Evolutionary conservation across 2,888 invertebrate genomes (phyloP), one percentile per base, ranked within the genome.

Genomic region (Scotopteryx bipunctaria): DNA sequence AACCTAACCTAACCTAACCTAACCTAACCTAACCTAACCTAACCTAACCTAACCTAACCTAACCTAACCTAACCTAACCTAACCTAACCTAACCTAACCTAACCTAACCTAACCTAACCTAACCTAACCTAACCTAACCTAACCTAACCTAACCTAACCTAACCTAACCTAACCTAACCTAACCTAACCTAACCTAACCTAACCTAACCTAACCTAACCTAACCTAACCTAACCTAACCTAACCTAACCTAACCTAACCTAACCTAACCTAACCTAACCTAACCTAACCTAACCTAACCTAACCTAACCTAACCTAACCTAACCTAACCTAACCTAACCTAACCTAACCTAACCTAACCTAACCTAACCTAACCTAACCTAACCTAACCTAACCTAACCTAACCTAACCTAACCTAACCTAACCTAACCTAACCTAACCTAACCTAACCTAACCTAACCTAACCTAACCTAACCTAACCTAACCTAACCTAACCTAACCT

Each of bases 361-460:
- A 41, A 41, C 40, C 40, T 41, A 41, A 41, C 40, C 40, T 41
- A 41, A 41, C 40, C 40, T 41, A 41, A 41, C 40, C 40, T 41
- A 41, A 41, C 40, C 40, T 41, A 41, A 41, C 42, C 42, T 42
- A 42, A 42, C 42, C 42, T 42, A 42, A 42, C 42, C 42, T 42
- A 42, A 42, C 42, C 42, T 42, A 42, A 42, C 42, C 42, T 42
- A 42, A 42, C 42, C 42, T 42, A 42, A 41, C 42, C 42, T 42
- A 42, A 42, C 42, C 42, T 42, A 42, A 42, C 42, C 42, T 42
- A 42, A 42, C 42, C 42, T 42, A 42, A 42, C 42, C 42, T 42
- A 42, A 42, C 42, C 42, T 42, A 42, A 42, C 42, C 42, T 42
- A 42, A 42, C 42, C 42, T 42, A 42, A 42, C 42, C 42, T 42